A percentile compares a stretch with the other conserved stretches of the same genome.
phyloP scores from a whole-genome alignment of 2,888 invertebrate species.

The Trypoxylon attenuatum region DNA sequence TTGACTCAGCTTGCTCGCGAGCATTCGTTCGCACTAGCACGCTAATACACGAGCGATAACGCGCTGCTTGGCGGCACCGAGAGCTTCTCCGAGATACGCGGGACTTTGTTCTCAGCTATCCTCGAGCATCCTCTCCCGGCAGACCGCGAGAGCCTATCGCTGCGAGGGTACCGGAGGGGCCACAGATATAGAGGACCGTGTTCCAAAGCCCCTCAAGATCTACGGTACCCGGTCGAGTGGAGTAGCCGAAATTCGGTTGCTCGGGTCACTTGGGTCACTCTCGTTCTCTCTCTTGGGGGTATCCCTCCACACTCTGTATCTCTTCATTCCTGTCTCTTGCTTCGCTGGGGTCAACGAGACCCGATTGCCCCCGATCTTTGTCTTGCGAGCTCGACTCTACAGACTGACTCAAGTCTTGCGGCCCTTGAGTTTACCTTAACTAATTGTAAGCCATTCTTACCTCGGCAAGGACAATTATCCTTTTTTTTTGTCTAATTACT shows the following conservation, averaged over 20 bases:
- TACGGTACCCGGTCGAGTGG: neutral
- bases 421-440: too few species aligned
- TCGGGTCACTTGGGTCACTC: neutral
- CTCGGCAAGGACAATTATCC: too few species aligned
- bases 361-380: slow-evolving; percentile 5
- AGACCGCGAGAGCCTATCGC: neutral
- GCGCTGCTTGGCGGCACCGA: too few species aligned
- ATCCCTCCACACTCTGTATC: too few species aligned
- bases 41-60: slow-evolving; percentile 47
- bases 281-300: too few species aligned
- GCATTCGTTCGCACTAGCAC: slow-evolving; percentile 37
- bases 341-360: neutral
- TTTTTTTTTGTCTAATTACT: too few species aligned
- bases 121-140: slow-evolving; percentile 14
- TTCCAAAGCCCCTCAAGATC: too few species aligned
- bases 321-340: neutral
- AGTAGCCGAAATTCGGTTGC: neutral
- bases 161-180: neutral
- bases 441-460: too few species aligned
- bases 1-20: slow-evolving; percentile 45
- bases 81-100: slow-evolving; percentile 35
- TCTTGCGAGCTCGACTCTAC: neutral
- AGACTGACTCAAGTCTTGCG: neutral
- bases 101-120: slow-evolving; percentile 46
- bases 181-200: neutral